Evolutionary conservation across 2,113 vertebrate species (phyloP).

Genomic region (Neolamprologus hecqui): DNA sequence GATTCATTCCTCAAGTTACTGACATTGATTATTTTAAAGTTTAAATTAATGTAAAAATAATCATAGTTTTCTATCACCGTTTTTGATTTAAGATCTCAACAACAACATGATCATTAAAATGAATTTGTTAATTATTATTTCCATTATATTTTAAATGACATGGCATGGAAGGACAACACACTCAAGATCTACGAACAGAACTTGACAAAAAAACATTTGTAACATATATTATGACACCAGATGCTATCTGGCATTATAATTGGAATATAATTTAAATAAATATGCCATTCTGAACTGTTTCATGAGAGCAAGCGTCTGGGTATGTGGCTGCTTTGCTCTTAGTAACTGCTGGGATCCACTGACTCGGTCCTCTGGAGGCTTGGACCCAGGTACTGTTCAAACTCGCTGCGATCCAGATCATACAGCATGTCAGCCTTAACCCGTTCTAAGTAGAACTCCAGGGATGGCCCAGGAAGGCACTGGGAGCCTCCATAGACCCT

Average conservation of each 20-base stretch:
- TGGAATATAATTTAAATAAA: slow-evolving; percentile 43
- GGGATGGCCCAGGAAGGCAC: slow-evolving; percentile 33
- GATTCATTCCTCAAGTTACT: background rate
- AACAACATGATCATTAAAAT: background rate
- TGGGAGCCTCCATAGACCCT: slow-evolving; percentile 60
- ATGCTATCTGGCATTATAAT: background rate
- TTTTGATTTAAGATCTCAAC: background rate
- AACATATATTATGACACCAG: background rate
- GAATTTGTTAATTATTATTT: slow-evolving; percentile 34
- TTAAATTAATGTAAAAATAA: background rate
- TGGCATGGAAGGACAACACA: background rate
- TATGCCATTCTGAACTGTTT: background rate
- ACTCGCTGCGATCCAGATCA: slow-evolving; percentile 89
- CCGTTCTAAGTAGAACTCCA: slow-evolving; percentile 75
- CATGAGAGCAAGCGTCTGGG: slow-evolving; percentile 24
- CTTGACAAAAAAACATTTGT: background rate
- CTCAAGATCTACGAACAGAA: background rate
- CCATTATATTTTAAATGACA: background rate
- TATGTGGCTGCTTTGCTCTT: slow-evolving; percentile 51
- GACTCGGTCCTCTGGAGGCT: slow-evolving; percentile 58
- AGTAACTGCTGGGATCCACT: slow-evolving; percentile 52
- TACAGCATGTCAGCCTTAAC: slow-evolving; percentile 81
- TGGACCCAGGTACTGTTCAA: slow-evolving; percentile 89
- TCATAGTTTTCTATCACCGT: background rate
- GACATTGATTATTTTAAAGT: background rate